Conservation (phyloP, 2,888 invertebrate genomes). For the Orchesellides sinensis region DNA sequence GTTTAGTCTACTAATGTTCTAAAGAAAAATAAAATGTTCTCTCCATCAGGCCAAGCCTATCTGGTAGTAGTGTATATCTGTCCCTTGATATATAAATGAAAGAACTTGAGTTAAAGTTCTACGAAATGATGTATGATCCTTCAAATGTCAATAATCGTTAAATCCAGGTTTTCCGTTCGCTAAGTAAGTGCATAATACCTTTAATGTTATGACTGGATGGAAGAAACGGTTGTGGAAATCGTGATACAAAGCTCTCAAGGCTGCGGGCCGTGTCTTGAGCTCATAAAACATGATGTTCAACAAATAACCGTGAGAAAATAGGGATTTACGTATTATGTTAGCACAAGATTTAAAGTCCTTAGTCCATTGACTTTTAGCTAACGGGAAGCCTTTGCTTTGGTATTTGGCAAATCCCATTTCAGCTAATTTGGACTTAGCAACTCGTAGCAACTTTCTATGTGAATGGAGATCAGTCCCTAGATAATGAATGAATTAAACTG, state of each 20-base stretch:
- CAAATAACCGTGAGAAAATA: conserved; percentile 58
- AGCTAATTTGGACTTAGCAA: too few relatives aligned
- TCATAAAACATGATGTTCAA: conserved; percentile 36
- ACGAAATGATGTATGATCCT: conserved; percentile 62
- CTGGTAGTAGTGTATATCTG: too few relatives aligned
- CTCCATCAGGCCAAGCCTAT: conserved; percentile 43
- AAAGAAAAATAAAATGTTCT: neutral
- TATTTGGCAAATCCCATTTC: too few relatives aligned
- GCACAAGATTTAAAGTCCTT: too few relatives aligned
- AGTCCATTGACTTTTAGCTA: too few relatives aligned
- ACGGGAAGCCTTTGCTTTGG: too few relatives aligned
- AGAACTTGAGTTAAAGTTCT: conserved; percentile 25
- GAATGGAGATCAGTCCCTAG: too few relatives aligned
- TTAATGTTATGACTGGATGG: conserved; percentile 19
- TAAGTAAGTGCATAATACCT: conserved; percentile 17
- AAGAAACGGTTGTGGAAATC: neutral
- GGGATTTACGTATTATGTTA: neutral
- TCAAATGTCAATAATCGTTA: conserved; percentile 66
- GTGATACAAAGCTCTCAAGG: neutral
- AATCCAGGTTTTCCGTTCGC: conserved; percentile 29
- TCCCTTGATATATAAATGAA: too few relatives aligned
- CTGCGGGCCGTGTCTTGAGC: conserved; percentile 3
- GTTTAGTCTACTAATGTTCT: neutral
- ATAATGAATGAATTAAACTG: neutral
- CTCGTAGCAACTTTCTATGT: too few relatives aligned